Evolutionary conservation across 2,797 vertebrate species (phyloP).

Genomic region (Poecilia gillii): DNA sequence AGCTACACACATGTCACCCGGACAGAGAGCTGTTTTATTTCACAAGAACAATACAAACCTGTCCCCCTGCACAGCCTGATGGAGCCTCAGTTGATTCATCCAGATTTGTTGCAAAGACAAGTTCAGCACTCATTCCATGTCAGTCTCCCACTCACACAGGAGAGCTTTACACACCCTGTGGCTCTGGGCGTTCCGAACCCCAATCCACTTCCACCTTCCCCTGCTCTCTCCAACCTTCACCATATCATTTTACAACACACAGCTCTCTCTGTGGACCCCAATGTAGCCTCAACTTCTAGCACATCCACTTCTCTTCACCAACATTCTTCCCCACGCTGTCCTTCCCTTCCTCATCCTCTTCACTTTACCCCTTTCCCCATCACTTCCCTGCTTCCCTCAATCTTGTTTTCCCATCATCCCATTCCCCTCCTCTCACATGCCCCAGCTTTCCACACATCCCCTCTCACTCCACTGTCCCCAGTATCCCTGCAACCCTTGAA

Average conservation of each 20-base stretch:
- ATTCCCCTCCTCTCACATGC: slow-evolving; percentile 77
- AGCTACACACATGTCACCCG: slow-evolving; percentile 45
- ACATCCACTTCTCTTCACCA: slow-evolving; percentile 71
- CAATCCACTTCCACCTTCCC: slow-evolving; percentile 55
- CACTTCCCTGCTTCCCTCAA: slow-evolving; percentile 85
- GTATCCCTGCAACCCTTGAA: slow-evolving; percentile 84
- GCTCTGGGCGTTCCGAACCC: slow-evolving; percentile 76
- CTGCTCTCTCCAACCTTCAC: slow-evolving; percentile 69
- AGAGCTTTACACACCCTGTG: slow-evolving; percentile 61
- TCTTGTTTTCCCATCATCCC: slow-evolving; percentile 82
- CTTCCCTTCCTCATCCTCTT: slow-evolving; percentile 82
- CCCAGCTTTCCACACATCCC: slow-evolving; percentile 74
- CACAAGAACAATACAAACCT: slow-evolving; percentile 50
- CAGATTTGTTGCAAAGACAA: slow-evolving; percentile 57
- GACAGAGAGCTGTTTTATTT: slow-evolving; percentile 26
- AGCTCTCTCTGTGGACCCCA: slow-evolving; percentile 77
- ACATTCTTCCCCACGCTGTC: slow-evolving; percentile 68
- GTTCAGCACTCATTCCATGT: slow-evolving; percentile 48
- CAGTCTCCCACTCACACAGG: slow-evolving; percentile 52
- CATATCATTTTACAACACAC: slow-evolving; percentile 84
- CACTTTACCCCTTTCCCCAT: slow-evolving; percentile 85
- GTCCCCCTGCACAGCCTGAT: slow-evolving; percentile 53
- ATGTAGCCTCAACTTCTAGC: slow-evolving; percentile 67
- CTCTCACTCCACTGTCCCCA: slow-evolving; percentile 83
- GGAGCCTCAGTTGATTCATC: slow-evolving; percentile 47